Evolutionary conservation across 2,113 vertebrate species (phyloP).

Genomic region (Chloropsis cyanopogon): DNA sequence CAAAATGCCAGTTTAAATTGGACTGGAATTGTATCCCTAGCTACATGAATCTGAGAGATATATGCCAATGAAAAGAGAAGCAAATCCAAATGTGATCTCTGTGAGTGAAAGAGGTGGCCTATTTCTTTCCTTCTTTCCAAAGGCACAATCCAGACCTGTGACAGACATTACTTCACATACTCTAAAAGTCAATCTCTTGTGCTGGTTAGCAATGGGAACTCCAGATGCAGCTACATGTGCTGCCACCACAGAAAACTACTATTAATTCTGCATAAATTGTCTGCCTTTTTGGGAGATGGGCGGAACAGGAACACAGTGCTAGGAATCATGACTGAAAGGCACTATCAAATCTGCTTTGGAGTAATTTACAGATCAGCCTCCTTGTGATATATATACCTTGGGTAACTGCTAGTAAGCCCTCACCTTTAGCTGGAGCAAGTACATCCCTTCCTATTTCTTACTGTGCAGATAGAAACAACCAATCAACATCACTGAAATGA

Average conservation of each 20-base stretch:
- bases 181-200: not conserved
- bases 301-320: not conserved
- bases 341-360: not conserved
- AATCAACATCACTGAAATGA: not conserved
- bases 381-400: not conserved
- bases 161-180: not conserved
- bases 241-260: not conserved
- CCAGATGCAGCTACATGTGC: not conserved
- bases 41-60: not conserved
- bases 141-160: not conserved
- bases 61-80: not conserved
- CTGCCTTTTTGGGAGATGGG: not conserved
- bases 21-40: not conserved
- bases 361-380: not conserved
- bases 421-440: not conserved
- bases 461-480: not conserved
- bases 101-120: not conserved
- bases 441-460: not conserved
- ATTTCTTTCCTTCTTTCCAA: not conserved
- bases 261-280: not conserved
- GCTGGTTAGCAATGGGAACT: not conserved
- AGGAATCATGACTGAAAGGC: not conserved
- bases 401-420: not conserved
- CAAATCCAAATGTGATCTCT: not conserved
- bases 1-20: not conserved